phyloP scores from a whole-genome alignment of 2,797 vertebrate genomes.

The Dromococcyx pavoninus region DNA sequence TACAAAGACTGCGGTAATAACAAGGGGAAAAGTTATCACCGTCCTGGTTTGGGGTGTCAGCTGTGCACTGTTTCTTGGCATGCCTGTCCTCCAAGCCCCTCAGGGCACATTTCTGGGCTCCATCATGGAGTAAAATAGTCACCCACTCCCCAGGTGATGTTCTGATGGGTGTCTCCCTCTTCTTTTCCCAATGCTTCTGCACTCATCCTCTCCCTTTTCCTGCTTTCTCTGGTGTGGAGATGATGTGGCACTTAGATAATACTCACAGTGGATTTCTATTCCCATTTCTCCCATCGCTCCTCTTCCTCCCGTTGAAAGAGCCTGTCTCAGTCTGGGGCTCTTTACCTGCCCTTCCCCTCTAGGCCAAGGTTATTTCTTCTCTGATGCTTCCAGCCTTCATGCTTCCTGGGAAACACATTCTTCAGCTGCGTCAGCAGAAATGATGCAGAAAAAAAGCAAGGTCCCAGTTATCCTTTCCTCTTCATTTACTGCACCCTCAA shows the following conservation, averaged over 20 bases:
- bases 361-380: neutral
- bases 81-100: too few relatives aligned
- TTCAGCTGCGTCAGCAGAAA: neutral
- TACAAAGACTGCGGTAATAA: neutral
- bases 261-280: neutral
- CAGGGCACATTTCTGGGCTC: neutral
- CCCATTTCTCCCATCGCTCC: too few relatives aligned
- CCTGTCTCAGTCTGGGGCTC: neutral
- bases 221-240: neutral
- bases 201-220: neutral
- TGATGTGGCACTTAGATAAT: neutral
- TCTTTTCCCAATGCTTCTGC: neutral
- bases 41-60: neutral
- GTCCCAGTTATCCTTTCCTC: neutral
- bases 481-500: too few relatives aligned
- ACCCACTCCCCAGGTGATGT: neutral
- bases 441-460: neutral
- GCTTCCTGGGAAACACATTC: neutral
- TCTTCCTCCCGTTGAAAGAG: neutral
- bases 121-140: neutral
- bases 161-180: neutral
- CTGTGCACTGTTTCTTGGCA: neutral
- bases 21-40: neutral
- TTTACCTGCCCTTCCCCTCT: neutral
- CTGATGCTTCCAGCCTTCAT: neutral